These are phyloP conservation scores for Oenanthe oenanthe DNA, from an alignment of 2,113 vertebrate species.

Conservation along the genomic window DNA sequence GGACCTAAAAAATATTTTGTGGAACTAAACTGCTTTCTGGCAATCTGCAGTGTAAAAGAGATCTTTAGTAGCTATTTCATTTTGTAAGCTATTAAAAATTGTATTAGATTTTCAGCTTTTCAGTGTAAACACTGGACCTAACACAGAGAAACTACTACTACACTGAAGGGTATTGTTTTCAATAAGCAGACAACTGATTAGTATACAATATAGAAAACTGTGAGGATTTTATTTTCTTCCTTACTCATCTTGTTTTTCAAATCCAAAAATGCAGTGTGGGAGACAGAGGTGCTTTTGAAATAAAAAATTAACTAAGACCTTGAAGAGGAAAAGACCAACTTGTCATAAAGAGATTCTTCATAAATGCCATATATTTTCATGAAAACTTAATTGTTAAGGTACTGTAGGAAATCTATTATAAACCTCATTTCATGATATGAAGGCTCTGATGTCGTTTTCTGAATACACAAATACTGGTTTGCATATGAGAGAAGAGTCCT, in stretches of 20 bases:
- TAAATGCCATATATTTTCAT: neutral
- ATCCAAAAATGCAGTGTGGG: neutral
- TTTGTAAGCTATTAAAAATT: neutral
- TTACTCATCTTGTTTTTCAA: neutral
- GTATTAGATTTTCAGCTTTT: neutral
- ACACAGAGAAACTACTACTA: neutral
- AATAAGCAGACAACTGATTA: neutral
- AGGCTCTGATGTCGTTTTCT: neutral
- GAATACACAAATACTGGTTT: neutral
- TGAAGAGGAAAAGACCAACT: neutral
- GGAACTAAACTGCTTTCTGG: neutral
- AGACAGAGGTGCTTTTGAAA: neutral
- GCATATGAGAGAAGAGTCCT: neutral
- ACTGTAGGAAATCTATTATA: neutral
- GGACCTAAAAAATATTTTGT: neutral
- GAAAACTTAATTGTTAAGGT: neutral
- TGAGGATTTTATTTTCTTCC: neutral
- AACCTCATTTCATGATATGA: neutral
- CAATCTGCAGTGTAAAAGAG: neutral
- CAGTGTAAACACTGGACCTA: neutral
- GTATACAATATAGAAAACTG: neutral
- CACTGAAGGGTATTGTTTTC: neutral
- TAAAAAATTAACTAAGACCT: neutral
- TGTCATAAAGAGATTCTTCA: neutral
- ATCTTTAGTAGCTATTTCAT: neutral